phyloP scores from a whole-genome alignment of 2,888 invertebrate genomes.

The Eupithecia subumbrata region DNA sequence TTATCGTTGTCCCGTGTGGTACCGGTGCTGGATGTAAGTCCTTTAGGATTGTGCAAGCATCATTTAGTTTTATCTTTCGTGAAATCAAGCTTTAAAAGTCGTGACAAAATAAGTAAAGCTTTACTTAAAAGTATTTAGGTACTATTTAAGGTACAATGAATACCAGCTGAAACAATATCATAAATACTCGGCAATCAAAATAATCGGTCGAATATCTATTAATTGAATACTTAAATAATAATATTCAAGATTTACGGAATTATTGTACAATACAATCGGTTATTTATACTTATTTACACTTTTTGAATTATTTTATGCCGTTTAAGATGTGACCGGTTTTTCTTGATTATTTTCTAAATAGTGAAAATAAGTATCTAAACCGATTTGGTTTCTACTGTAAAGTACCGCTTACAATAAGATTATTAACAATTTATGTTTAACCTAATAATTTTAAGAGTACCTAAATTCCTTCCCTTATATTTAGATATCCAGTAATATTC shows the following conservation, averaged over 20 bases:
- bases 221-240: constrained; percentile 23
- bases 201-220: neutral
- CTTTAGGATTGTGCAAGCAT: neutral
- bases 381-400: neutral
- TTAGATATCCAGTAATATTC: neutral
- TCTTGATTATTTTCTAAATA: neutral
- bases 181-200: neutral
- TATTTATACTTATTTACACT: neutral
- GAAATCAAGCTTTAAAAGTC: neutral
- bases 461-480: neutral
- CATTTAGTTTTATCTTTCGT: neutral
- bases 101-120: neutral
- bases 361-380: neutral
- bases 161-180: neutral
- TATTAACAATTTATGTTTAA: neutral
- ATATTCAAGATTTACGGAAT: constrained; percentile 24
- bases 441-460: neutral
- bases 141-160: neutral
- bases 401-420: neutral
- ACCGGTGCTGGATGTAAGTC: no score
- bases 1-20: no score
- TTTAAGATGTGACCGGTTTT: neutral
- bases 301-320: neutral
- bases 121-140: neutral
- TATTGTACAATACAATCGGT: constrained; percentile 19